Percentiles rank a stretch among this genome's conserved stretches.
These are phyloP conservation scores for Pyrgilauda ruficollis DNA, from an alignment of 2,113 vertebrate genomes.

Conservation along the genomic window DNA sequence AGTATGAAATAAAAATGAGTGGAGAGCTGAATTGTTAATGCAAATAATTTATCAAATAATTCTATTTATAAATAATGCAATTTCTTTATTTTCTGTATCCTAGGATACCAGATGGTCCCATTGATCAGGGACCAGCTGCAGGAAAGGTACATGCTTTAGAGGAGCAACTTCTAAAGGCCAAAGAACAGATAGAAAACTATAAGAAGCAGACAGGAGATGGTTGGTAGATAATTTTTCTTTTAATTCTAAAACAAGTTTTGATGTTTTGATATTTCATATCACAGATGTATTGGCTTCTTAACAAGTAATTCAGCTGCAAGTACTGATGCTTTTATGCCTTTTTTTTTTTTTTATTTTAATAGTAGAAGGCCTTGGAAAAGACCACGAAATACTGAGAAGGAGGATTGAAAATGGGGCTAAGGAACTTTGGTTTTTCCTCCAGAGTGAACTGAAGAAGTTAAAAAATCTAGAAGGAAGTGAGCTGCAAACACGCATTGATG, in stretches of 20 bases:
- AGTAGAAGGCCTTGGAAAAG: constrained; percentile 83
- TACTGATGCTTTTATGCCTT: not conserved
- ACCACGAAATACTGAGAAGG: constrained; percentile 90
- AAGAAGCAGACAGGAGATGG: constrained; percentile 89
- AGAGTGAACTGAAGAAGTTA: constrained; percentile 94
- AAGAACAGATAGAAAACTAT: constrained; percentile 96
- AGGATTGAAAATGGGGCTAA: constrained; percentile 93
- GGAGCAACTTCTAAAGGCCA: constrained; percentile 93
- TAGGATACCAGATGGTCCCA: constrained; percentile 95
- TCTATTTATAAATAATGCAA: not conserved
- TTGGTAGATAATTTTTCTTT: constrained; percentile 70
- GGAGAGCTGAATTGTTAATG: not conserved
- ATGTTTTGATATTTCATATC: not conserved
- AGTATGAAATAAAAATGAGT: not conserved
- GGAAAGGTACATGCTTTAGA: constrained; percentile 91
- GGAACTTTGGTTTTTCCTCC: constrained; percentile 98
- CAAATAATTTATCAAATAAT: not conserved
- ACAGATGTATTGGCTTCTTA: not conserved
- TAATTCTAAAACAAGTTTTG: not conserved
- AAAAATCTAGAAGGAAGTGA: constrained; percentile 82
- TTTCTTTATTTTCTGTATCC: constrained; percentile 34
- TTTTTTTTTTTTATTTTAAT: not conserved
- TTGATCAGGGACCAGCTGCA: constrained; percentile 85
- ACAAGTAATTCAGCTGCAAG: not conserved
- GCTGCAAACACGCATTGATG: constrained; percentile 85